Evolutionary conservation across 2,797 vertebrate species (phyloP).

Genomic region (Leucoraja ocellata): DNA sequence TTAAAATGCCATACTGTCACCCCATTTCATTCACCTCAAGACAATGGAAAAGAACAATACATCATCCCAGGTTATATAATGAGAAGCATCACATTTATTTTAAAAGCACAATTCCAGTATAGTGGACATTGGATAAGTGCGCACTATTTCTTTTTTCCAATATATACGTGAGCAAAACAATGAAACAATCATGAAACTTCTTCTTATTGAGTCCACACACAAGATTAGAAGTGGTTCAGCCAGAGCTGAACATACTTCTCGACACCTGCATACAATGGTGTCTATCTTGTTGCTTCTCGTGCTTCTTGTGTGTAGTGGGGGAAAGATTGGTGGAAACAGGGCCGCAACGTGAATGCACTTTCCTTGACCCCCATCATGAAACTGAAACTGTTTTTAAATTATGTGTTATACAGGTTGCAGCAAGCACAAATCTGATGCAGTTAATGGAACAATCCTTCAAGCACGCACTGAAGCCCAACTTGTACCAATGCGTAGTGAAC

Average conservation of each 20-base stretch:
- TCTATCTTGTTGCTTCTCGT: too few species aligned
- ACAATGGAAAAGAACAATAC: neutral
- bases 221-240: too few species aligned
- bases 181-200: too few species aligned
- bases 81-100: neutral
- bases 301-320: too few species aligned
- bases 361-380: too few species aligned
- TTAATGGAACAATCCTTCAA: slow-evolving; percentile 16
- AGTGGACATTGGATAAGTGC: neutral
- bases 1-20: neutral
- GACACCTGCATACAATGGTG: too few species aligned
- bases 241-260: too few species aligned
- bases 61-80: neutral
- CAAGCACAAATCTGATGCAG: neutral
- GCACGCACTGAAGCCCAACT: neutral
- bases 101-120: neutral
- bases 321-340: too few species aligned
- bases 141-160: neutral
- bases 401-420: neutral
- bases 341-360: too few species aligned
- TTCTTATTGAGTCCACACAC: too few species aligned
- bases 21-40: neutral
- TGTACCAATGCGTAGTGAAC: neutral
- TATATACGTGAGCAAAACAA: neutral
- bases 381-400: neutral